These are phyloP conservation scores for Paracanthobrama guichenoti DNA, from an alignment of 2,113 vertebrate genomes.

Conservation along the genomic window DNA sequence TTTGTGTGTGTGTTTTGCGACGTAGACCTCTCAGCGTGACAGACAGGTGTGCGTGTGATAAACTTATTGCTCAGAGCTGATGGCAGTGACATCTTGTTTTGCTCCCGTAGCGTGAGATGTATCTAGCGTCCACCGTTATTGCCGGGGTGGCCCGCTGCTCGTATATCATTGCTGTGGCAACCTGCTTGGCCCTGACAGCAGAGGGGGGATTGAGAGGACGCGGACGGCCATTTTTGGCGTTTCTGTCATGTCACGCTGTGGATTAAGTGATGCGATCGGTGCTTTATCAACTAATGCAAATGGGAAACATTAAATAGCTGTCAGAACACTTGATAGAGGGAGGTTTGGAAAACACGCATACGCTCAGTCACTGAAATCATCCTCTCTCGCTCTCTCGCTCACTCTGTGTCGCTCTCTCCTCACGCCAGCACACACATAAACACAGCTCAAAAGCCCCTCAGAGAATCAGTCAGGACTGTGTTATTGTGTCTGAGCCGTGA, in stretches of 20 bases:
- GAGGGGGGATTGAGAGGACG: constrained; percentile 42
- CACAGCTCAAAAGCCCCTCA: neutral
- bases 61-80: constrained; percentile 68
- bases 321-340: neutral
- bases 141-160: constrained; percentile 58
- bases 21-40: constrained; percentile 11
- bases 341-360: constrained; percentile 25
- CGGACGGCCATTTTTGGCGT: constrained; percentile 22
- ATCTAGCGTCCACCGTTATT: constrained; percentile 64
- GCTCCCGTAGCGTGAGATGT: constrained; percentile 63
- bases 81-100: constrained; percentile 75
- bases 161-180: constrained; percentile 64
- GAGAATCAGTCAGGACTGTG: neutral
- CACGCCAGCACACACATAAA: neutral
- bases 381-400: no score
- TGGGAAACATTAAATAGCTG: constrained; percentile 43
- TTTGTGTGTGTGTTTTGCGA: constrained; percentile 27
- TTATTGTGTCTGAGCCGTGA: constrained; percentile 11
- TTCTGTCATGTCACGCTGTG: constrained; percentile 37
- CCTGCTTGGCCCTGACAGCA: constrained; percentile 45
- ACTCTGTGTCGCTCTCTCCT: neutral
- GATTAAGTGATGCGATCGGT: constrained; percentile 41
- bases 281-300: constrained; percentile 32
- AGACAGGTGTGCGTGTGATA: constrained; percentile 58
- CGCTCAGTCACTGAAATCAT: constrained; percentile 11